Conservation (phyloP, 2,113 vertebrate genomes). For the Corythoichthys intestinalis region DNA sequence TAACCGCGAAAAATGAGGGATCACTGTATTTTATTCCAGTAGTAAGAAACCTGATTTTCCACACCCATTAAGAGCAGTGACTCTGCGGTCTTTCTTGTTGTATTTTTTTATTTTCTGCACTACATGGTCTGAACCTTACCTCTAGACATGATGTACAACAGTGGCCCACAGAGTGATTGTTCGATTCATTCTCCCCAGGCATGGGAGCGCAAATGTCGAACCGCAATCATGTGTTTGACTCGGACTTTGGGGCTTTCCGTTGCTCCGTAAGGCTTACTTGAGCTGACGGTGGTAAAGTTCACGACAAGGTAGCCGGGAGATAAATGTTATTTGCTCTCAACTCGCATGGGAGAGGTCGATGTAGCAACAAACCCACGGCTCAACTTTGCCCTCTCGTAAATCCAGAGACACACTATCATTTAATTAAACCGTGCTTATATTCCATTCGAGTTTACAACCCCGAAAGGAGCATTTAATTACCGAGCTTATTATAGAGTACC, state of each 20-base stretch:
- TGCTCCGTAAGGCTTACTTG: neutral
- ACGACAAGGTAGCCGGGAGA: neutral
- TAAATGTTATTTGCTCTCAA: neutral
- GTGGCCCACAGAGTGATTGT: neutral
- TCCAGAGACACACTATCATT: neutral
- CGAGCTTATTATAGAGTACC: slow-evolving; percentile 16
- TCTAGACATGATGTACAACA: neutral
- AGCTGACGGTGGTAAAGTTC: neutral
- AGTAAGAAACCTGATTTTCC: neutral
- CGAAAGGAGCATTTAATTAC: slow-evolving; percentile 14
- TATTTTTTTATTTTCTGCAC: neutral
- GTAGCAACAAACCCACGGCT: neutral
- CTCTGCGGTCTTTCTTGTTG: neutral
- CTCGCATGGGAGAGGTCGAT: neutral
- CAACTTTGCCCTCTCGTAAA: neutral
- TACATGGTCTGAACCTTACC: neutral
- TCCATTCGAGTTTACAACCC: neutral
- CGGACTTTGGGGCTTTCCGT: neutral
- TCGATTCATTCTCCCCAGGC: neutral
- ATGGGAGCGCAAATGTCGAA: neutral
- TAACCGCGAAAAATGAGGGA: too few species aligned
- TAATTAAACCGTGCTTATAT: neutral
- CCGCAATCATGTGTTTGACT: neutral
- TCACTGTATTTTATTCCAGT: too few species aligned
- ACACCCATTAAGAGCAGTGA: neutral